phyloP scores from a whole-genome alignment of 2,113 vertebrate species.

The Petaurus breviceps region DNA sequence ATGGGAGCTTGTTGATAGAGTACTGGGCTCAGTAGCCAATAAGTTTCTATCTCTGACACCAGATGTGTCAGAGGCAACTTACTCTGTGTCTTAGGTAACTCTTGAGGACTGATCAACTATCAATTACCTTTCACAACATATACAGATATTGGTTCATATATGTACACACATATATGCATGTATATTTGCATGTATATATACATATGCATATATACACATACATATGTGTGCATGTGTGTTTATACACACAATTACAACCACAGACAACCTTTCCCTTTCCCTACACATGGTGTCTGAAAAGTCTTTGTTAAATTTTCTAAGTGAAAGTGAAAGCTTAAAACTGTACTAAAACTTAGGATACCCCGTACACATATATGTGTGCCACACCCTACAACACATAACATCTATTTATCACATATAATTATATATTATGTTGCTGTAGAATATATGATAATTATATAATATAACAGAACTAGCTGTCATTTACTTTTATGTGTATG shows the following conservation, averaged over 20 bases:
- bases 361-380: not conserved
- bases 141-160: not conserved
- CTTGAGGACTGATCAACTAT: not conserved
- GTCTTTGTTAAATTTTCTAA: not conserved
- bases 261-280: no score
- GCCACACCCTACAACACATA: not conserved
- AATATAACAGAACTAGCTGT: not conserved
- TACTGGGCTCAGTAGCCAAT: not conserved
- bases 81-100: conserved; percentile 20
- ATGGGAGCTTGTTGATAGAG: not conserved
- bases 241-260: not conserved
- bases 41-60: not conserved
- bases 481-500: not conserved
- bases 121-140: not conserved
- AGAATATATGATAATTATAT: not conserved
- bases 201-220: not conserved
- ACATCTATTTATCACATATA: not conserved
- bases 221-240: no score
- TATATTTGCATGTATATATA: no score
- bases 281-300: not conserved
- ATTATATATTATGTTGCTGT: not conserved
- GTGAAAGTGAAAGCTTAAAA: not conserved
- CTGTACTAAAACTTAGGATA: not conserved
- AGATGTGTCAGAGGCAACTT: conserved; percentile 5
- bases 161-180: not conserved